These are phyloP conservation scores for Mimas tiliae DNA, from an alignment of 2,888 invertebrate genomes.

Conservation along the genomic window DNA sequence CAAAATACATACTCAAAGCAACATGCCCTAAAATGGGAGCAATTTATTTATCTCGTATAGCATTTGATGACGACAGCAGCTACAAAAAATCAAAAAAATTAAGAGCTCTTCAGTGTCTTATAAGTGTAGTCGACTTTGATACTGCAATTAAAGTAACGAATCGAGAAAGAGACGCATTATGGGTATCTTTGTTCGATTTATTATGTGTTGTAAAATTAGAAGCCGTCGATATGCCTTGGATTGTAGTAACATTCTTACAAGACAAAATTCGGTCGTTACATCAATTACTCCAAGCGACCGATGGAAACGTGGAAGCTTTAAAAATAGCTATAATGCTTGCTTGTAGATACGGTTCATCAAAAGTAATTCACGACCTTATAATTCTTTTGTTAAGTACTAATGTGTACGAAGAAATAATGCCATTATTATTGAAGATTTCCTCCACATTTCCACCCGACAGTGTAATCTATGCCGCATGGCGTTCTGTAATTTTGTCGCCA, in stretches of 20 bases:
- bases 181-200: constrained; percentile 73
- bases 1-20: constrained; percentile 79
- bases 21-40: constrained; percentile 82
- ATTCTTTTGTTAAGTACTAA: constrained; percentile 61
- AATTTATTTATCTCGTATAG: constrained; percentile 78
- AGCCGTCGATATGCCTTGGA: constrained; percentile 78
- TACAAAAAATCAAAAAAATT: constrained; percentile 77
- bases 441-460: constrained; percentile 61
- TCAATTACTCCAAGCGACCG: constrained; percentile 66
- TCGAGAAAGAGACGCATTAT: constrained; percentile 68
- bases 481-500: constrained; percentile 71
- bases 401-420: constrained; percentile 71
- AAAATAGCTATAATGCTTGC: constrained; percentile 68
- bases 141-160: constrained; percentile 76
- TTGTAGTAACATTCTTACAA: constrained; percentile 71
- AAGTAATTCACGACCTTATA: constrained; percentile 61
- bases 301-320: constrained; percentile 64
- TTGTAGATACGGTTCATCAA: constrained; percentile 60
- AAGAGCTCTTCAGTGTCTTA: constrained; percentile 77
- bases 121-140: constrained; percentile 77
- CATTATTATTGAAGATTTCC: constrained; percentile 66
- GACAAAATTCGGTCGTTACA: constrained; percentile 71
- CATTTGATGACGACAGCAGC: constrained; percentile 77
- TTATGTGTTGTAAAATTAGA: constrained; percentile 72
- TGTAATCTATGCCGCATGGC: constrained; percentile 70